Evolutionary conservation across 2,113 vertebrate genomes (phyloP), one percentile per base, ranked within the genome.

Genomic region (Columba janthina): DNA sequence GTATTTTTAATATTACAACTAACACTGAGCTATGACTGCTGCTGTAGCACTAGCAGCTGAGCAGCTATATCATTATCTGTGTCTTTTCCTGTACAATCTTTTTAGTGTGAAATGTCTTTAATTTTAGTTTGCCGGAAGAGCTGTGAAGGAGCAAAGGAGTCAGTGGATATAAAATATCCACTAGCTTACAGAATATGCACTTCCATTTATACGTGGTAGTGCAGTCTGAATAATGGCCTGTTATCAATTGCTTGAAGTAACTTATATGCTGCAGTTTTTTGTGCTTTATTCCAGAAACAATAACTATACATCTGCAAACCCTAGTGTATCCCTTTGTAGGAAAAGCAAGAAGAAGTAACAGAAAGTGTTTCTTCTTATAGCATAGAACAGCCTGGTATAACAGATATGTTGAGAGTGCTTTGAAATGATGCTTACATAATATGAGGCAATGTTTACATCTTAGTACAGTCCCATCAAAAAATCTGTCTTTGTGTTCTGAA

Each of bases 101-200:
- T 93, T 88, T 50, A 28, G 54, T 53, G 60, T 53, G 58, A 70
- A 94, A 85, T 22, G 5, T 69, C 74, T 86, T 91, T 85, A 75
- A 70, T 95, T 95, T 91, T 38, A 70, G 64, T 85, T 87, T 76
- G 12, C 64, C 88, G 72, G 42, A 89, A 72, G 31, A 79, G 31
- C 64, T 75, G 58, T 67, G 74, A 74, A 94, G 79, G 67, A 42
- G 29, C 78, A 67, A 74, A 58, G 42, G 32, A 77, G 60, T 64
- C 56, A 64, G 22, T 0, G 4, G 60, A 50, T 61, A 80, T 44
- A 76, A 91, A 95, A 80, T 56, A 88, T 4, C 78, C 72, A 32
- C 62, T 38, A 48, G 29, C 20, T 83, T 36, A 60, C 1, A 1
- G 82, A 73, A 77, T 0, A 0, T 3, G 4, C 9, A 2, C 38